Percentiles rank a stretch among this genome's conserved stretches.
phyloP scores from a whole-genome alignment of 2,797 vertebrate genomes.

The Echeneis naucrates region DNA sequence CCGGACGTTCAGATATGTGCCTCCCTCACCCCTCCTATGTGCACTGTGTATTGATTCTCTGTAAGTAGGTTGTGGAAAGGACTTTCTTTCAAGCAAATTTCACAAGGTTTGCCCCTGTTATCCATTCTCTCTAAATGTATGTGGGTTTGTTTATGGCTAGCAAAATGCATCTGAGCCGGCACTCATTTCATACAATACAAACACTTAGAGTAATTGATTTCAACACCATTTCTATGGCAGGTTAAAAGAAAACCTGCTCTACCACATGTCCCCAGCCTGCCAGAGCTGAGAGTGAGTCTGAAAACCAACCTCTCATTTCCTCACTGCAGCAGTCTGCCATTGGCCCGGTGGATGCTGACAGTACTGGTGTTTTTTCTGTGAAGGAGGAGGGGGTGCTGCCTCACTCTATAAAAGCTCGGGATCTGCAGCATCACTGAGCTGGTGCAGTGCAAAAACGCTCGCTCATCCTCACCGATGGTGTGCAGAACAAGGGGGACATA shows the following conservation, averaged over 20 bases:
- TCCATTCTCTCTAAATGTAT: background rate
- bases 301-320: slow-evolving; percentile 67
- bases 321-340: slow-evolving; percentile 81
- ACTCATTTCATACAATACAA: background rate
- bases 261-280: slow-evolving; percentile 38
- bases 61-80: slow-evolving; percentile 21
- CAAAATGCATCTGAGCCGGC: background rate
- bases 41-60: slow-evolving; percentile 37
- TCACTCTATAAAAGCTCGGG: slow-evolving; percentile 80
- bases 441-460: slow-evolving; percentile 87
- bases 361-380: slow-evolving; percentile 61
- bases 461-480: slow-evolving; percentile 87
- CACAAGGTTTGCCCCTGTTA: background rate
- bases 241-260: slow-evolving; percentile 44
- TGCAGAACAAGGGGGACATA: slow-evolving; percentile 90
- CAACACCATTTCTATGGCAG: background rate
- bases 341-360: slow-evolving; percentile 80
- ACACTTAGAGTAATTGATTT: background rate
- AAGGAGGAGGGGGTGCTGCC: slow-evolving; percentile 44
- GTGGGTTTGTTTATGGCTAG: background rate
- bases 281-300: slow-evolving; percentile 58
- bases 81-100: slow-evolving; percentile 35
- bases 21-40: background rate
- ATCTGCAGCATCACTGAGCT: slow-evolving; percentile 88
- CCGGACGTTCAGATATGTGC: background rate